Evolutionary conservation across 2,113 vertebrate species (phyloP), one percentile per base, ranked within the genome.

Genomic region (Lophochroa leadbeateri): DNA sequence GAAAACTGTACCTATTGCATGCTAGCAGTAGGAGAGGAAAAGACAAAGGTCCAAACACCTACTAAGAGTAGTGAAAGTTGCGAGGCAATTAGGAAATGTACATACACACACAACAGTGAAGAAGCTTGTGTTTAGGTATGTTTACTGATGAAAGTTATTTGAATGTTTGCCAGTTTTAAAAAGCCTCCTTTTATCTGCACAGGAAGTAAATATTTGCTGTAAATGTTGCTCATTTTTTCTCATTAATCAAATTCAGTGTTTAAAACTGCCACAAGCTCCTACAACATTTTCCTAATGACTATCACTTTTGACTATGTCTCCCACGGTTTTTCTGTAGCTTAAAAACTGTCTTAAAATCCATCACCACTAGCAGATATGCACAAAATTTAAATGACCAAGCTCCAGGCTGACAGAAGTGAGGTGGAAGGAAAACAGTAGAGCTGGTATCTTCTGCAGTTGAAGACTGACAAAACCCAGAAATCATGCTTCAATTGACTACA

Each of bases 271-370:
- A 95, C 31, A 52, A 88, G 72, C 13, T 57, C 76, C 67, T 75
- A 49, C 2, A 87, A 61, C 77, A 90, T 87, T 94, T 95, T 88
- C 84, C 57, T 95, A 94, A 96, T 82, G 77, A 94, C n/a, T 83
- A 41, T n/a, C 58, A 61, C 65, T 90, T 89, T 92, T 82, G 46
- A 78, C 52, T 53, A 25, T 58, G 74, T 12, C 79, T 29, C 57
- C 74, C n/a, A 82, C 41, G 84, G 78, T 31, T 94, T 89, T 53
- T 39, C 70, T 84, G 69, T 52, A 79, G 81, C 53, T 76, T 79
- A 92, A 97, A 65, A 88, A 85, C 79, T 63, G 50, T 71, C 55
- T 91, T 95, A 92, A 96, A 94, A 92, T 85, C 65, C 70, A 89
- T 64, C 86, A 88, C 41, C 60, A 43, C 12, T 37, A 75, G 46